Conservation (phyloP, 1,140 invertebrate genomes). For the Littorina saxatilis region DNA sequence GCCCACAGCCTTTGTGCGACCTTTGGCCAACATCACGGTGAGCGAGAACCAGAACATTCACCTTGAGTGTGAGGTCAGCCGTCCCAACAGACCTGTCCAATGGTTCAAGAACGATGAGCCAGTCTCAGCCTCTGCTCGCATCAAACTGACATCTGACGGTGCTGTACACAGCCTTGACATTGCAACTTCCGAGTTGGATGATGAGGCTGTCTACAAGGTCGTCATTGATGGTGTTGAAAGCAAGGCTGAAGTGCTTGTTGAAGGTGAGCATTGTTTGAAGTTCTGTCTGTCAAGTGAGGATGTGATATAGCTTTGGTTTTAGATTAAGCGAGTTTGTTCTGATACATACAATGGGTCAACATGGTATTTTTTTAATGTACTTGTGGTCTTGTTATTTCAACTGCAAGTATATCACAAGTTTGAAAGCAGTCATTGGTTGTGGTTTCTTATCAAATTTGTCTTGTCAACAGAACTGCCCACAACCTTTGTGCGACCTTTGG, state of each 20-base stretch:
- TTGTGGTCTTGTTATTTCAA: neutral
- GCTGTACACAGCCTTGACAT: slow-evolving; percentile 80
- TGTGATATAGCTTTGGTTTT: too few relatives aligned
- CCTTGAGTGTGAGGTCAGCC: slow-evolving; percentile 79
- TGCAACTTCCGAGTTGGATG: slow-evolving; percentile 84
- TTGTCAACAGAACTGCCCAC: slow-evolving; percentile 61
- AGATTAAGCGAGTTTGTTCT: too few relatives aligned
- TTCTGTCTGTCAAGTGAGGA: too few relatives aligned
- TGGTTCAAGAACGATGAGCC: slow-evolving; percentile 89
- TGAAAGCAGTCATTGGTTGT: neutral
- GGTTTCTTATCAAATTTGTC: neutral
- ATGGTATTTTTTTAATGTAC: too few relatives aligned
- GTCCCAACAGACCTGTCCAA: slow-evolving; percentile 83
- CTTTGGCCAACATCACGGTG: slow-evolving; percentile 63
- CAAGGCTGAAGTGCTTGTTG: slow-evolving; percentile 47
- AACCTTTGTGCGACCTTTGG: slow-evolving; percentile 64
- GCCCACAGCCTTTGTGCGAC: slow-evolving; percentile 64
- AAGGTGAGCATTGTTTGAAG: slow-evolving; percentile 48
- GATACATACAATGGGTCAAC: too few relatives aligned
- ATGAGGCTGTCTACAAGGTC: slow-evolving; percentile 86
- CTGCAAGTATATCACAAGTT: neutral
- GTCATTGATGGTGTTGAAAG: slow-evolving; percentile 46
- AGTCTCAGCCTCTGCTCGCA: slow-evolving; percentile 81
- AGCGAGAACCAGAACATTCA: slow-evolving; percentile 56
- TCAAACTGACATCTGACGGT: slow-evolving; percentile 92